Evolutionary conservation across 2,113 vertebrate species (phyloP).

Genomic region (Hipposideros armiger): DNA sequence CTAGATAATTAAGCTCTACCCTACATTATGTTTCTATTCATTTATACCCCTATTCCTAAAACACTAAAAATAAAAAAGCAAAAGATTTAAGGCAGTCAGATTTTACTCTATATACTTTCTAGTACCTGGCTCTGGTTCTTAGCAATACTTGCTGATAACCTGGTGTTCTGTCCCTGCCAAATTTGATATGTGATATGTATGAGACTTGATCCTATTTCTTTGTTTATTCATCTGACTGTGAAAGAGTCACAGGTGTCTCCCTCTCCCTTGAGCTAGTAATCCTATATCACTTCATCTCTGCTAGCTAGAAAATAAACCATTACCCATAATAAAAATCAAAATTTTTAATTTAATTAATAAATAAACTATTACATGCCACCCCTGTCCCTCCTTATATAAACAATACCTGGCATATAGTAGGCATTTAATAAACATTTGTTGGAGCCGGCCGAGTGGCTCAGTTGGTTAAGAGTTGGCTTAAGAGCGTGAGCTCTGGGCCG

Average conservation of each 20-base stretch:
- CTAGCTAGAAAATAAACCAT: slow-evolving; percentile 5
- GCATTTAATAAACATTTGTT: slow-evolving; percentile 29
- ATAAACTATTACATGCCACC: not conserved
- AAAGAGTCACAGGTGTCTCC: not conserved
- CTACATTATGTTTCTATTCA: not conserved
- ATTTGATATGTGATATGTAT: not conserved
- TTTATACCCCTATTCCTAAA: not conserved
- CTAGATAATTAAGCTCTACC: not conserved
- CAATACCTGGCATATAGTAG: not conserved
- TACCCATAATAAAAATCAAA: too few species aligned
- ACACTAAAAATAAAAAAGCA: not conserved
- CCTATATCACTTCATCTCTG: not conserved
- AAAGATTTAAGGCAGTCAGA: not conserved
- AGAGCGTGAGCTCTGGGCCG: too few species aligned
- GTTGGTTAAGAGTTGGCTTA: too few species aligned
- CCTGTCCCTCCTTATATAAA: not conserved
- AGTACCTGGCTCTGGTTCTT: not conserved
- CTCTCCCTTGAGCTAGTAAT: not conserved
- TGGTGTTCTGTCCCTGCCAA: not conserved
- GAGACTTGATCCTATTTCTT: not conserved
- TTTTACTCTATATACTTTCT: not conserved
- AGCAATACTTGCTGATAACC: not conserved
- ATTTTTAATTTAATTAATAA: too few species aligned
- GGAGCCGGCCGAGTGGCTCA: not conserved
- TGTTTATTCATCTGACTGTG: not conserved